These are phyloP conservation scores for Garra rufa DNA, from an alignment of 2,113 vertebrate genomes.

Conservation along the genomic window DNA sequence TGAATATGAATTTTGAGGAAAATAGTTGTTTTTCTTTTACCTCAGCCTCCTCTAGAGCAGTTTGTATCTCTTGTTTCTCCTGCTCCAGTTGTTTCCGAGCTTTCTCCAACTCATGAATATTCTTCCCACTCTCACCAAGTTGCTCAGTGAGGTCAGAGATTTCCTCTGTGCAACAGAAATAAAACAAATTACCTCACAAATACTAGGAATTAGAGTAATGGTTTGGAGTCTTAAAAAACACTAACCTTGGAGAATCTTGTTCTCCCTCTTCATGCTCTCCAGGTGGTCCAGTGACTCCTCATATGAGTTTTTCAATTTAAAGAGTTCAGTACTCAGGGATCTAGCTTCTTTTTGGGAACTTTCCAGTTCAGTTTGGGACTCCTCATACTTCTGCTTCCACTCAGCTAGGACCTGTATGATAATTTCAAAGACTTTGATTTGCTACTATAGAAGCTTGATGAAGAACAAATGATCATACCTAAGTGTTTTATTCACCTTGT, in stretches of 20 bases:
- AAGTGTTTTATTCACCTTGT: slow-evolving; percentile 73
- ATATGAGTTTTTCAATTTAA: slow-evolving; percentile 75
- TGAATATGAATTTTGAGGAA: not conserved
- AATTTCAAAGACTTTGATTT: too few relatives aligned
- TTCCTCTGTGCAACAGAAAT: slow-evolving; percentile 63
- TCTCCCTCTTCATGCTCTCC: slow-evolving; percentile 72
- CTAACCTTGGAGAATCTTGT: slow-evolving; percentile 74
- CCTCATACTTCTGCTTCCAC: slow-evolving; percentile 75
- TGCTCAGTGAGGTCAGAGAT: slow-evolving; percentile 74
- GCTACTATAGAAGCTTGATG: too few relatives aligned
- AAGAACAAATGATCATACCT: too few relatives aligned
- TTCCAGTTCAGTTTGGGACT: slow-evolving; percentile 70
- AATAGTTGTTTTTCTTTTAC: slow-evolving; percentile 36
- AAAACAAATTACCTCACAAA: not conserved
- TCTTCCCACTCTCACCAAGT: slow-evolving; percentile 31
- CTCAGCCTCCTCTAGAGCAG: slow-evolving; percentile 72
- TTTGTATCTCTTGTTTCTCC: slow-evolving; percentile 71
- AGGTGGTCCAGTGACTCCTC: slow-evolving; percentile 72
- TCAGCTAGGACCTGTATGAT: slow-evolving; percentile 72
- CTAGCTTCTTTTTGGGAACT: slow-evolving; percentile 70
- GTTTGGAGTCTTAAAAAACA: too few relatives aligned
- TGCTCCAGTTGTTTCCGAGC: slow-evolving; percentile 63
- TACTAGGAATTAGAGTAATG: not conserved
- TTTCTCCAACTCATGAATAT: slow-evolving; percentile 10
- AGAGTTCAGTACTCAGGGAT: slow-evolving; percentile 71